These are phyloP conservation scores for Drosophila lacicola DNA, from an alignment of 2,888 invertebrate genomes.

Conservation along the genomic window DNA sequence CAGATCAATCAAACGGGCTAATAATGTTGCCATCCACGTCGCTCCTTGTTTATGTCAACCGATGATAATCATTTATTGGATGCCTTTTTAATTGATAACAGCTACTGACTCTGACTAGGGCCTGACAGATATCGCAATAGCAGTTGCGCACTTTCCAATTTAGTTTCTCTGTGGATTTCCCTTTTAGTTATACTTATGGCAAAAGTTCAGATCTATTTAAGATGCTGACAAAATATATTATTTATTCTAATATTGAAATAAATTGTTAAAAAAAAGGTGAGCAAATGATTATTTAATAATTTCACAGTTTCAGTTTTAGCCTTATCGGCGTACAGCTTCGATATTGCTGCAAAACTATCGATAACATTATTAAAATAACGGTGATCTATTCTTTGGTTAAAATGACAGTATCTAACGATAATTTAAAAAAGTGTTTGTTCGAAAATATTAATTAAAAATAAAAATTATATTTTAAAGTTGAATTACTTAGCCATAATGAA, in stretches of 20 bases:
- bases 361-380: background rate
- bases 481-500: too few species aligned
- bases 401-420: too few species aligned
- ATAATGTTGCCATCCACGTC: constrained; percentile 31
- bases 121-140: constrained; percentile 45
- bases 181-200: background rate
- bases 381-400: background rate
- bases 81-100: constrained; percentile 36
- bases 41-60: constrained; percentile 37
- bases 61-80: constrained; percentile 34
- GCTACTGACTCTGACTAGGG: constrained; percentile 23
- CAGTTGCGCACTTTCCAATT: constrained; percentile 1
- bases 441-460: too few species aligned
- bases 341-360: background rate
- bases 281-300: background rate
- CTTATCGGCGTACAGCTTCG: too few species aligned
- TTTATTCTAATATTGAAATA: constrained; percentile 4
- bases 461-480: too few species aligned
- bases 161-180: background rate
- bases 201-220: background rate
- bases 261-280: background rate
- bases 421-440: too few species aligned
- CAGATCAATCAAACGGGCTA: constrained; percentile 53
- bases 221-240: too few species aligned
- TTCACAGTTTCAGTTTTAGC: too few species aligned